These are phyloP conservation scores for Clarias batrachus DNA, from an alignment of 2,113 vertebrate species.

Conservation along the genomic window DNA sequence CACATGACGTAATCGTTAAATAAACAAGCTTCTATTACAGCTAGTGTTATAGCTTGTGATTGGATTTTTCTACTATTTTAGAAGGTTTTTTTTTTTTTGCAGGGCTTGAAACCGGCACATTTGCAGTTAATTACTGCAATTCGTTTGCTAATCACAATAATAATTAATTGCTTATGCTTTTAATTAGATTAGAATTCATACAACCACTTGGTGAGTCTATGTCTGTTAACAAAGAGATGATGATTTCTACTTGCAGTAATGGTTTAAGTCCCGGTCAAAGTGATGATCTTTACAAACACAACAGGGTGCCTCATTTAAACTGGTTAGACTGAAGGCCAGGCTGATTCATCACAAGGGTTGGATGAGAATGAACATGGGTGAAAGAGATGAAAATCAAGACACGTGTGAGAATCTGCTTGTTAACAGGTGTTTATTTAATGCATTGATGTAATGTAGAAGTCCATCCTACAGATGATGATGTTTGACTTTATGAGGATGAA, in stretches of 20 bases:
- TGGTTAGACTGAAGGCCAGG: not conserved
- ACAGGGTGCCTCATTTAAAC: not conserved
- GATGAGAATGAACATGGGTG: not conserved
- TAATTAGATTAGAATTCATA: too few species aligned
- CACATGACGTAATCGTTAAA: too few species aligned
- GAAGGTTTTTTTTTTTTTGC: too few species aligned
- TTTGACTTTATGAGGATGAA: too few species aligned
- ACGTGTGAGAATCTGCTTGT: not conserved
- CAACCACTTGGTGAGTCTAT: not conserved
- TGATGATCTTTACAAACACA: constrained; percentile 2
- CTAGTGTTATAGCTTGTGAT: too few species aligned
- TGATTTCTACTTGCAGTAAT: not conserved
- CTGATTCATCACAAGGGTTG: not conserved
- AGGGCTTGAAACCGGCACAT: too few species aligned
- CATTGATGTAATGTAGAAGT: too few species aligned
- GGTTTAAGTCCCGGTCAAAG: not conserved
- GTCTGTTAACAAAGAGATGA: not conserved
- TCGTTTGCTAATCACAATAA: not conserved
- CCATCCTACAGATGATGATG: too few species aligned
- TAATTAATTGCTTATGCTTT: too few species aligned
- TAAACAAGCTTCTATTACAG: too few species aligned
- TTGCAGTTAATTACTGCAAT: not conserved
- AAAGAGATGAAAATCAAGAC: not conserved
- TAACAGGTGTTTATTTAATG: not conserved
- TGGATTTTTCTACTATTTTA: too few species aligned